A percentile compares a stretch with the other conserved stretches of the same genome.
These are phyloP conservation scores for Diarsia mendica DNA, from an alignment of 2,888 invertebrate genomes.

Conservation along the genomic window DNA sequence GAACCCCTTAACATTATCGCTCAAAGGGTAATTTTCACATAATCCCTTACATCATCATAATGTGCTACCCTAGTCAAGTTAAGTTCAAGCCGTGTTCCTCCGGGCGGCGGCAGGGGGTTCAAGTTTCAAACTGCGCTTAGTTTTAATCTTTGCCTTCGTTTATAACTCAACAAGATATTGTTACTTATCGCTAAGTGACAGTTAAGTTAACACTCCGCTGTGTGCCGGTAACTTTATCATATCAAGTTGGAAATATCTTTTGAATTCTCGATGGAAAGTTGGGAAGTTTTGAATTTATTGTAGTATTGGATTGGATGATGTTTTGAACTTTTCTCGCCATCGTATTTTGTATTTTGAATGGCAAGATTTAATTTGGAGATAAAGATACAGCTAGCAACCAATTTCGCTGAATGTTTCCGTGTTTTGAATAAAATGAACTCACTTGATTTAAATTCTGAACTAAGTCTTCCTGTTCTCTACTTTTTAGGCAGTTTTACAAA, in stretches of 20 bases:
- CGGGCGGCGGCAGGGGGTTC: background rate
- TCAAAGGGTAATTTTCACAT: slow-evolving; percentile 14
- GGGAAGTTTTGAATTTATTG: background rate
- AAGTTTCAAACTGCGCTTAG: slow-evolving; percentile 32
- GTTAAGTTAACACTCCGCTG: slow-evolving; percentile 11
- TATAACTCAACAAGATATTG: slow-evolving; percentile 15
- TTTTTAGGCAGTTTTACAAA: no score
- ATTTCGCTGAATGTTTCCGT: no score
- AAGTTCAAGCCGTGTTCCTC: background rate
- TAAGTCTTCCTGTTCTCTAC: background rate
- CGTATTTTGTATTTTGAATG: slow-evolving; percentile 3
- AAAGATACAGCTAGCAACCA: no score
- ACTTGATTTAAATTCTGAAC: background rate
- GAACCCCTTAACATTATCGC: background rate
- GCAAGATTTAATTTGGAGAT: slow-evolving; percentile 14
- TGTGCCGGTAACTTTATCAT: slow-evolving; percentile 17
- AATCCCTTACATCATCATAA: slow-evolving; percentile 23
- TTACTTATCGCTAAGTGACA: slow-evolving; percentile 34
- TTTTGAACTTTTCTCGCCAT: slow-evolving; percentile 17
- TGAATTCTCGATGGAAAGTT: slow-evolving; percentile 4
- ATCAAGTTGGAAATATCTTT: slow-evolving; percentile 3
- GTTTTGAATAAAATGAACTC: background rate
- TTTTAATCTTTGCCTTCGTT: slow-evolving; percentile 43
- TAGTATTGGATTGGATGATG: background rate
- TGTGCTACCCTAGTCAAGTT: slow-evolving; percentile 20